Evolutionary conservation across 2,113 vertebrate species (phyloP).

Genomic region (Catharus fuscescens): DNA sequence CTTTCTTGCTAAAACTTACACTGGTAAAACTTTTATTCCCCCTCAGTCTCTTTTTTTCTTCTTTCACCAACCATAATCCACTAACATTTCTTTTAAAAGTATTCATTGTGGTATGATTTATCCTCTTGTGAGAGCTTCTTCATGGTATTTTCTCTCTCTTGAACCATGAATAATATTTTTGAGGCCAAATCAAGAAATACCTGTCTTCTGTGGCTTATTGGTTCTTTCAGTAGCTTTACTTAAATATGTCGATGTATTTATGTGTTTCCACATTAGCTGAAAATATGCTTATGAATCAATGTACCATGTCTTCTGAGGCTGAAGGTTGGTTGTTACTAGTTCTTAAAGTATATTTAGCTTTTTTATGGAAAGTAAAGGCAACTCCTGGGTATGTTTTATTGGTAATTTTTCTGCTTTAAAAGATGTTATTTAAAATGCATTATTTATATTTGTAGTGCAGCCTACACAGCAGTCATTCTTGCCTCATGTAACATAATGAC

Average conservation of each 20-base stretch:
- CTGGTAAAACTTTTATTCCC: neutral
- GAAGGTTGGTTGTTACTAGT: neutral
- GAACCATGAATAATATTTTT: neutral
- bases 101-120: neutral
- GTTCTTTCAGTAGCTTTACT: neutral
- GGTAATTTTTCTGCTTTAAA: neutral
- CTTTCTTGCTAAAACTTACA: neutral
- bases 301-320: neutral
- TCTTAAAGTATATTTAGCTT: neutral
- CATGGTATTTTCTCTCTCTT: neutral
- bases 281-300: neutral
- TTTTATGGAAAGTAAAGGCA: neutral
- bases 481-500: neutral
- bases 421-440: neutral
- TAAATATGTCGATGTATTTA: neutral
- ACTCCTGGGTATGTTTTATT: neutral
- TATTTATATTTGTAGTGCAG: neutral
- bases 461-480: neutral
- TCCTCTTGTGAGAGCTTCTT: neutral
- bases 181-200: neutral
- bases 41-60: neutral
- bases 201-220: neutral
- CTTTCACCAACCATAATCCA: neutral
- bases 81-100: neutral
- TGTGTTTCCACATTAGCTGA: neutral